Evolutionary conservation across 2,888 invertebrate species (phyloP), one percentile per base, ranked within the genome.

Genomic region (Eupithecia dodoneata): DNA sequence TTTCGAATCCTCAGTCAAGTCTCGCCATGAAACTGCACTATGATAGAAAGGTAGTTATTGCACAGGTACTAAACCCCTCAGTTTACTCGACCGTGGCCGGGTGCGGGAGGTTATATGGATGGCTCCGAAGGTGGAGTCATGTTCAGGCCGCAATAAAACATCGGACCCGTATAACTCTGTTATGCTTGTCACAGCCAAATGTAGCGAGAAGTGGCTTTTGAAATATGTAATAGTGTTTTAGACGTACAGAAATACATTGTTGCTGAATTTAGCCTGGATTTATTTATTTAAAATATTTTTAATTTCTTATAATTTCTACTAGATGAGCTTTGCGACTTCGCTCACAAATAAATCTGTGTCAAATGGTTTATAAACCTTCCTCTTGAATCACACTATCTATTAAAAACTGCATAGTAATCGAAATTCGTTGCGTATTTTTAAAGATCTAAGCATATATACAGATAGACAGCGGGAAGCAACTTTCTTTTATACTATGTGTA

Each of bases 141-240:
- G 75, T 73, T 52, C 74, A 72, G 77, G 77, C 30, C 63, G 79
- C 74, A 75, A 80, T 80, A 80, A 80, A 77, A 73, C 66, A 75
- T 66, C 72, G 63, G 75, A 77, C 74, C 79, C 67, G 71, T 79
- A 79, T 79, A 80, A 80, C 79, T 80, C 76, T 72, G 80, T 80
- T 79, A 77, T 12, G 63, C 30, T 30, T 79, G 79, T 80, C 80
- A 77, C 73, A 75, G 79, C 79, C 74, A 30, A 49, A 71, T 71
- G 52, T 71, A 42, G 66, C 42, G 66, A 18, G 66, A 41, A 42
- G 66, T 42, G 42, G 42, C 6, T 7, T 66, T 66, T 42, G 66
- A 15, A 66, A 42, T 42, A 66, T 7, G n/a, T n/a, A n/a, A n/a
- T 66, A 66, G 42, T 66, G 42, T 66, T 66, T 66, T 42, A 5